These are phyloP conservation scores for Agrochola litura DNA, from an alignment of 2,888 invertebrate genomes.

Conservation along the genomic window DNA sequence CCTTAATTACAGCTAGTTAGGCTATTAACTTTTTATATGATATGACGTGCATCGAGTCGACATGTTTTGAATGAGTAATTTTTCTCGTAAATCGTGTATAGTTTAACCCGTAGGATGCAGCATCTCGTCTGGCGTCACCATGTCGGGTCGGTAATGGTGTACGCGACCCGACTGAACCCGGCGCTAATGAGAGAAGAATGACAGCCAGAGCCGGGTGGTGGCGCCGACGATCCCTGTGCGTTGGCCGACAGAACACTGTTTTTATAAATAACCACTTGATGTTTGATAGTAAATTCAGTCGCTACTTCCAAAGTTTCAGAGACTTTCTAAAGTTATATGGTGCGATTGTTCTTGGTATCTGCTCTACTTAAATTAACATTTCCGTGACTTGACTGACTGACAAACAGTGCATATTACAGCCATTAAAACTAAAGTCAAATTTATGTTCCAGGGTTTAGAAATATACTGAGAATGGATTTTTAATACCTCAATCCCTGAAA, in stretches of 20 bases:
- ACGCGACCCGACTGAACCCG: conserved; percentile 58
- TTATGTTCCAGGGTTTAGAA: too few species aligned
- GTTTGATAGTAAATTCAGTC: conserved; percentile 19
- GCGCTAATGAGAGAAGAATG: conserved; percentile 69
- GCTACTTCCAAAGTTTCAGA: conserved; percentile 16
- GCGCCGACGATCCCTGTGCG: conserved; percentile 49
- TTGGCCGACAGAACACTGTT: conserved; percentile 25
- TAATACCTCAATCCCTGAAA: neutral
- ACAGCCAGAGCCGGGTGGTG: conserved; percentile 31
- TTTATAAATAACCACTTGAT: conserved; percentile 38
- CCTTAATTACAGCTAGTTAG: neutral
- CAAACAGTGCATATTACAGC: neutral
- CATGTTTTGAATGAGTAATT: conserved; percentile 38
- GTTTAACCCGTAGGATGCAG: conserved; percentile 41
- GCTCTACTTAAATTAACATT: neutral
- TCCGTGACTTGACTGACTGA: neutral
- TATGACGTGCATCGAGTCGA: conserved; percentile 35
- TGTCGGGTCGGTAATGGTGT: conserved; percentile 62
- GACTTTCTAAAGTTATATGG: conserved; percentile 9
- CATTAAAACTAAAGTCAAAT: neutral
- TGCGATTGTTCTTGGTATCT: neutral
- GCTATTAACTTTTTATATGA: conserved; percentile 27
- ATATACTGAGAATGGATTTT: neutral
- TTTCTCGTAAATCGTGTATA: conserved; percentile 36
- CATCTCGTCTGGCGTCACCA: conserved; percentile 54